These are phyloP conservation scores for Epinotia demarniana DNA, from an alignment of 2,888 invertebrate species.

Conservation along the genomic window DNA sequence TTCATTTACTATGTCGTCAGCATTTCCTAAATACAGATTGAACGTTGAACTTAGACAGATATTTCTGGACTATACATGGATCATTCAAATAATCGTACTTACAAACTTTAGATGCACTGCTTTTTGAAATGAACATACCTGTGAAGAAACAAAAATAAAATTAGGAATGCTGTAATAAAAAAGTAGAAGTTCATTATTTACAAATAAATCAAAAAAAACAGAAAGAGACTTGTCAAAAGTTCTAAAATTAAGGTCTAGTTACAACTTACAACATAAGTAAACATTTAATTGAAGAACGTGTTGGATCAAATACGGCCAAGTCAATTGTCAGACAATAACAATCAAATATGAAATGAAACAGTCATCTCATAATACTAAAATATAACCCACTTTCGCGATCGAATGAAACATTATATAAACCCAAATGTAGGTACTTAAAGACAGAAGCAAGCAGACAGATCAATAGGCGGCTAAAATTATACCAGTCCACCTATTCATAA, in stretches of 20 bases:
- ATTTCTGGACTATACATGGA: no score
- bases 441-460: constrained; percentile 51
- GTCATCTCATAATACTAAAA: not conserved
- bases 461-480: constrained; percentile 59
- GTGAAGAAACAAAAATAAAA: not conserved
- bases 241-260: no score
- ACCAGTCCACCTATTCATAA: constrained; percentile 22
- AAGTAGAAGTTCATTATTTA: no score
- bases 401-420: not conserved
- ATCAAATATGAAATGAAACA: not conserved
- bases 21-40: no score
- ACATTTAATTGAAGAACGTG: no score
- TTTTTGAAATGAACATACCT: not conserved
- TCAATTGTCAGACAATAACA: not conserved
- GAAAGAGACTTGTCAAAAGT: no score
- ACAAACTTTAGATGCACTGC: not conserved
- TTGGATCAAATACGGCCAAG: no score
- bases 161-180: not conserved
- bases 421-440: constrained; percentile 12
- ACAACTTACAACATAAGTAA: no score
- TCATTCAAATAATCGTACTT: not conserved
- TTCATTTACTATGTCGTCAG: no score
- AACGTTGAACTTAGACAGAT: no score
- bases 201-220: no score
- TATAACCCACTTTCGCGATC: not conserved